Evolutionary conservation across 2,113 vertebrate species (phyloP), one percentile per base, ranked within the genome.

Genomic region (Phalacrocorax aristotelis): DNA sequence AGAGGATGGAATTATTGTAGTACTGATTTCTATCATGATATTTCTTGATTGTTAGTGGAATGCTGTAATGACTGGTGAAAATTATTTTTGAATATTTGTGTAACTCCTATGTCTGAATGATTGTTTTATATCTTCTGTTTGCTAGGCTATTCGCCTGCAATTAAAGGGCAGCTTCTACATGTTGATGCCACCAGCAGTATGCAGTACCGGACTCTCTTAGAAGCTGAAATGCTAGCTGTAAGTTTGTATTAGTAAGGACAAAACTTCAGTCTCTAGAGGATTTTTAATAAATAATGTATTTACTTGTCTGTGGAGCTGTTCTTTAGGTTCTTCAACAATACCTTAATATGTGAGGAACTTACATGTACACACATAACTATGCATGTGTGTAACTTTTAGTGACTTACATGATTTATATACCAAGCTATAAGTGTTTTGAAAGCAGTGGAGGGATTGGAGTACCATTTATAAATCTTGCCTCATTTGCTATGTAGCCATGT

Each of bases 131-230:
- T 38, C 44, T 90, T 95, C 23, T 58, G 16, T 90, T 57, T 93
- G 25, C 55, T 97, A 99, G 99, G 99, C 85, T 99, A 99, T 79
- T 99, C 98, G 27, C 99, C 99, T 52, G 99, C 99, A 66, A 99
- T 99, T 98, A 99, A 99, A 98, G 99, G 99, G 32, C 99, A 99
- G 89, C 98, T 99, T 76, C 98, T 99, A 60, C 99, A 99, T 6
- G 99, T 99, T 71, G 99, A 99, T 97, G 99, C 99, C 91, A 99
- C 99, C 61, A 99, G 99, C 96, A 99, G 99, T 95, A 99, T 99
- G 99, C 99, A 99, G 89, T 99, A 99, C 96, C 98, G 99, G 91
- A 99, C 99, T 25, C 99, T 99, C 15, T 97, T 99, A 97, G 99
- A 99, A 97, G 99, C 99, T 61, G 99, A 99, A 98, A 99, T 99